Conservation (phyloP, 2,888 invertebrate genomes). For the Phorcus lineatus region DNA sequence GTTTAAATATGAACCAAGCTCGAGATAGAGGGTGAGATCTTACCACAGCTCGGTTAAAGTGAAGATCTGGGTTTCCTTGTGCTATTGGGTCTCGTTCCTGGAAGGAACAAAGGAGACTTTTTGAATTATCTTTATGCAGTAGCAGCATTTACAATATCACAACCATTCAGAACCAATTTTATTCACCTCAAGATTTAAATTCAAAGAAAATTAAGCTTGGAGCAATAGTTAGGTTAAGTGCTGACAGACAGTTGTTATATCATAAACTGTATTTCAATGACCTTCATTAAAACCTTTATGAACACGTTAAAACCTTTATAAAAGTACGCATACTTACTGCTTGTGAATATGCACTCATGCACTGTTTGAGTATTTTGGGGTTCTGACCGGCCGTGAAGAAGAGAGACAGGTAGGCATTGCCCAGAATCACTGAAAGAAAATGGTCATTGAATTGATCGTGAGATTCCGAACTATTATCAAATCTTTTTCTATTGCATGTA, state of each 20-base stretch:
- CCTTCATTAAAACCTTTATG: no score
- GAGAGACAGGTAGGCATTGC: slow-evolving; percentile 88
- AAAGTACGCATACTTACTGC: slow-evolving; percentile 79
- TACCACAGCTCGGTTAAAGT: slow-evolving; percentile 90
- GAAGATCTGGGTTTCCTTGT: slow-evolving; percentile 85
- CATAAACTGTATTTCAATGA: no score
- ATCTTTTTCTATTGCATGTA: no score
- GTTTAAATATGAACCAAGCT: no score
- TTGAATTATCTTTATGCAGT: background rate
- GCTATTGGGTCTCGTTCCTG: slow-evolving; percentile 79
- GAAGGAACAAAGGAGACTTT: background rate
- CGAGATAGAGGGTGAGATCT: slow-evolving; percentile 70
- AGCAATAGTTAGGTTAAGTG: no score
- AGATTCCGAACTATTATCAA: background rate
- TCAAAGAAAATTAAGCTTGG: no score
- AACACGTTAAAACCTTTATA: no score
- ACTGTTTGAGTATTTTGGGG: slow-evolving; percentile 83
- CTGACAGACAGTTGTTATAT: no score
- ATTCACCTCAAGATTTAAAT: no score
- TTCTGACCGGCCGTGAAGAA: slow-evolving; percentile 87
- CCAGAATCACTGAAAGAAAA: slow-evolving; percentile 80
- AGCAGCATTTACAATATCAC: no score
- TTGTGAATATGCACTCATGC: slow-evolving; percentile 87
- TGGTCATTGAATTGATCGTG: background rate
- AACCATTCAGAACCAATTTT: no score